phyloP scores from a whole-genome alignment of 2,797 vertebrate species.

The Taenioides sp. region DNA sequence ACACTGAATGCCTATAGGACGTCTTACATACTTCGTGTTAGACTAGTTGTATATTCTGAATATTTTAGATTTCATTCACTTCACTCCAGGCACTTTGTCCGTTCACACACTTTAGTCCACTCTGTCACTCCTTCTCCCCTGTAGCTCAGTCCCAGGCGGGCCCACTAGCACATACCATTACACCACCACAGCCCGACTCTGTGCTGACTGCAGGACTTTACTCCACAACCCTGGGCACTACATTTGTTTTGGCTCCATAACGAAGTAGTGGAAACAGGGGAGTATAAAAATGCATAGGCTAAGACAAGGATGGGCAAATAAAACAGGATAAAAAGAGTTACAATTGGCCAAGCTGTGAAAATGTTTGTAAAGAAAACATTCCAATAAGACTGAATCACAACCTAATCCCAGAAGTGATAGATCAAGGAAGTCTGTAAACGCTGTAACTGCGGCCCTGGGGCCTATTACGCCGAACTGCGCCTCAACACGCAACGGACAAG shows the following conservation, averaged over 20 bases:
- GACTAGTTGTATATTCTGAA: constrained; percentile 38
- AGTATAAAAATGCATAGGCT: background rate
- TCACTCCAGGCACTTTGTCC: constrained; percentile 13
- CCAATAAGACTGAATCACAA: constrained; percentile 45
- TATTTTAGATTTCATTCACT: constrained; percentile 10
- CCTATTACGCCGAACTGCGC: constrained; percentile 42
- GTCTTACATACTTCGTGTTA: background rate
- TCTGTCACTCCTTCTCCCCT: constrained; percentile 50
- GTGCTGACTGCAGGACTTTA: constrained; percentile 64
- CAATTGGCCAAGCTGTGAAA: constrained; percentile 53
- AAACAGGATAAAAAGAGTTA: constrained; percentile 14
- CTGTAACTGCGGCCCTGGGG: constrained; percentile 31
- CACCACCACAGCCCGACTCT: constrained; percentile 49
- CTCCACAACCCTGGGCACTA: constrained; percentile 42
- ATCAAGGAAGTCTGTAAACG: constrained; percentile 48
- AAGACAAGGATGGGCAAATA: constrained; percentile 22
- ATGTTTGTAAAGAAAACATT: constrained; percentile 58
- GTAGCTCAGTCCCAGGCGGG: constrained; percentile 53
- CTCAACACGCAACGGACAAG: constrained; percentile 34
- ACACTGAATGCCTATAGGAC: background rate
- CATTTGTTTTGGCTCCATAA: constrained; percentile 73
- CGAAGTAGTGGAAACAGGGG: constrained; percentile 61
- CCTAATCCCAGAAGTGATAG: constrained; percentile 56
- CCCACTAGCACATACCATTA: constrained; percentile 61
- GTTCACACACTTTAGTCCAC: constrained; percentile 23